Conservation (phyloP, 2,797 vertebrate genomes). For the Melanogrammus aeglefinus region DNA sequence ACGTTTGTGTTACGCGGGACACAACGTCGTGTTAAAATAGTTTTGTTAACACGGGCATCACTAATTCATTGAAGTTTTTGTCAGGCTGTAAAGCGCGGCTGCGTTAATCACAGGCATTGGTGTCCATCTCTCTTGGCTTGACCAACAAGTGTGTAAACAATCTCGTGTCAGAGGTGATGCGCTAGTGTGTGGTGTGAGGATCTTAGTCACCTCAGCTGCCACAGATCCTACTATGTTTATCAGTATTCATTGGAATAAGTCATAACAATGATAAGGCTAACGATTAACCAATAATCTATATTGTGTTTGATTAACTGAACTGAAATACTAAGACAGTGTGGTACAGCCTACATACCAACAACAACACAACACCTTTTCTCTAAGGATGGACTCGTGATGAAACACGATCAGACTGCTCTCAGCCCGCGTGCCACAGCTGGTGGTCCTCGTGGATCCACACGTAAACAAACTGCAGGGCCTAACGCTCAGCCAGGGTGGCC, state of each 20-base stretch:
- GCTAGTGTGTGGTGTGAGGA: not conserved
- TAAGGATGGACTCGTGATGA: too few relatives aligned
- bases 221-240: not conserved
- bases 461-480: conserved; percentile 41
- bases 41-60: not conserved
- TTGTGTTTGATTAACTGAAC: too few relatives aligned
- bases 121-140: not conserved
- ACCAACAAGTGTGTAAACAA: not conserved
- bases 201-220: not conserved
- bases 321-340: too few relatives aligned
- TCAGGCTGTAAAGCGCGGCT: not conserved
- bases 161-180: not conserved
- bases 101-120: not conserved
- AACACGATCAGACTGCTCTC: too few relatives aligned
- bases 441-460: conserved; percentile 55
- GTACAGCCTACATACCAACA: too few relatives aligned
- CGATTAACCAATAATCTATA: not conserved
- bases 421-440: conserved; percentile 31
- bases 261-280: too few relatives aligned
- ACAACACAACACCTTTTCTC: too few relatives aligned
- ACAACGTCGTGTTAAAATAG: too few relatives aligned
- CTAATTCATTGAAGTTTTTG: not conserved
- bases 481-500: conserved; percentile 44
- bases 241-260: not conserved
- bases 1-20: not conserved